A percentile compares a stretch with the other conserved stretches of the same genome.
Evolutionary conservation across 1,140 invertebrate species (phyloP).

Genomic region (Aplysia californica): DNA sequence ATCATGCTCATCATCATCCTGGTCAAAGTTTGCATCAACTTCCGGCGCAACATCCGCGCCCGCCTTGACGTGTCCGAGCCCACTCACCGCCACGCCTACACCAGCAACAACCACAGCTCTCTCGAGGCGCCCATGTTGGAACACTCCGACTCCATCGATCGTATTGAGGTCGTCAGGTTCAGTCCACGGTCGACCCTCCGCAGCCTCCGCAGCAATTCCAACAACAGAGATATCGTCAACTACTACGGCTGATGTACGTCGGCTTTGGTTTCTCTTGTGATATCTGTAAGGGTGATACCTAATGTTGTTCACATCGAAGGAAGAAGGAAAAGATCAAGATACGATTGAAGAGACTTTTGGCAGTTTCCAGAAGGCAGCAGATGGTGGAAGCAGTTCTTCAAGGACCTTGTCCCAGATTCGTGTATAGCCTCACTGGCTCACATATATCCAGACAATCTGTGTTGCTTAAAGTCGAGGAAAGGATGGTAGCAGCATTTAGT

Average conservation of each 20-base stretch:
- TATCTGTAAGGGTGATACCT: too few species aligned
- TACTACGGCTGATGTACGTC: neutral
- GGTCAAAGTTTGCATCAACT: slow-evolving; percentile 74
- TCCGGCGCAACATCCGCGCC: slow-evolving; percentile 71
- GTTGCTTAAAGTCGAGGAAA: too few species aligned
- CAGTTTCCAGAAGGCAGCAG: too few species aligned
- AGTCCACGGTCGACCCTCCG: slow-evolving; percentile 40
- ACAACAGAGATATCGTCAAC: neutral
- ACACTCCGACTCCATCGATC: slow-evolving; percentile 50
- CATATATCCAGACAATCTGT: too few species aligned
- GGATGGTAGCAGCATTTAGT: too few species aligned
- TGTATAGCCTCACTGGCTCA: too few species aligned
- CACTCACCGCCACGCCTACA: slow-evolving; percentile 35
- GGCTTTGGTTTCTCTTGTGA: too few species aligned
- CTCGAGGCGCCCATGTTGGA: slow-evolving; percentile 44
- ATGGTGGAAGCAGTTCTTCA: too few species aligned
- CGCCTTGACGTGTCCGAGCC: slow-evolving; percentile 79
- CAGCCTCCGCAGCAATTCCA: neutral
- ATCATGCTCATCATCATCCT: slow-evolving; percentile 77
- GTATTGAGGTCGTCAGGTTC: slow-evolving; percentile 55
- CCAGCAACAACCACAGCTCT: slow-evolving; percentile 30
- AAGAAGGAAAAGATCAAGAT: too few species aligned
- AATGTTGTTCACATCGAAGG: too few species aligned
- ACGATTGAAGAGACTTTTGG: too few species aligned
- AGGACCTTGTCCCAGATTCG: too few species aligned